These are phyloP conservation scores for Mantis religiosa DNA, from an alignment of 2,888 invertebrate genomes.

Conservation along the genomic window DNA sequence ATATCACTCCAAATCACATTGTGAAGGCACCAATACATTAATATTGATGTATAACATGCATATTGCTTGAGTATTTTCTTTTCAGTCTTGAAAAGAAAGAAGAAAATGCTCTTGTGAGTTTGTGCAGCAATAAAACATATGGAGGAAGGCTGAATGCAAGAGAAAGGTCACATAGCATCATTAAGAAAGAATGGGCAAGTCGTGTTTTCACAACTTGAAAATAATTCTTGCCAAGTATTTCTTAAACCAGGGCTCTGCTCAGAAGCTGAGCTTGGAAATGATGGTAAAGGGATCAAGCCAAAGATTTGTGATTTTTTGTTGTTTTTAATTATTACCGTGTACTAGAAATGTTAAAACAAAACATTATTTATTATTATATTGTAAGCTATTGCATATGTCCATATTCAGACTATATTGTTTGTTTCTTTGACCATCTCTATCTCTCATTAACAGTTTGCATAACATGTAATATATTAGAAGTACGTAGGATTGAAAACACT, in stretches of 20 bases:
- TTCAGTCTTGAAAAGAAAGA: background rate
- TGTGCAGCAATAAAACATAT: constrained; percentile 2
- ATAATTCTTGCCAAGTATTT: constrained; percentile 2
- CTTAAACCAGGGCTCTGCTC: background rate
- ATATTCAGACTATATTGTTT: constrained; percentile 7
- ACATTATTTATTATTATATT: constrained; percentile 24
- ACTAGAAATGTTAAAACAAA: constrained; percentile 17
- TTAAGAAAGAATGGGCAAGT: background rate
- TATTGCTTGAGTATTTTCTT: constrained; percentile 3
- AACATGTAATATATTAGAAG: constrained; percentile 7
- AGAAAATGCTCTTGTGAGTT: constrained; percentile 6
- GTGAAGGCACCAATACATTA: constrained; percentile 90
- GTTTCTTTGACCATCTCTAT: background rate
- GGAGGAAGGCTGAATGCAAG: constrained; percentile 11
- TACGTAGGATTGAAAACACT: constrained; percentile 26
- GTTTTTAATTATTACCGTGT: constrained; percentile 17
- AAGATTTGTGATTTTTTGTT: constrained; percentile 66
- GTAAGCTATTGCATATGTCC: constrained; percentile 10
- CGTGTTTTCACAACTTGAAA: constrained; percentile 1
- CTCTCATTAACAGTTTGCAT: constrained; percentile 12
- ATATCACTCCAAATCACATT: constrained; percentile 88
- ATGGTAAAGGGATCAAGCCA: constrained; percentile 82
- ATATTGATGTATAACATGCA: constrained; percentile 34
- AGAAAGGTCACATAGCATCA: background rate
- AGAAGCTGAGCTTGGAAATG: constrained; percentile 35